These are phyloP conservation scores for Diorhabda elongata DNA, from an alignment of 1,140 invertebrate species.

Conservation along the genomic window DNA sequence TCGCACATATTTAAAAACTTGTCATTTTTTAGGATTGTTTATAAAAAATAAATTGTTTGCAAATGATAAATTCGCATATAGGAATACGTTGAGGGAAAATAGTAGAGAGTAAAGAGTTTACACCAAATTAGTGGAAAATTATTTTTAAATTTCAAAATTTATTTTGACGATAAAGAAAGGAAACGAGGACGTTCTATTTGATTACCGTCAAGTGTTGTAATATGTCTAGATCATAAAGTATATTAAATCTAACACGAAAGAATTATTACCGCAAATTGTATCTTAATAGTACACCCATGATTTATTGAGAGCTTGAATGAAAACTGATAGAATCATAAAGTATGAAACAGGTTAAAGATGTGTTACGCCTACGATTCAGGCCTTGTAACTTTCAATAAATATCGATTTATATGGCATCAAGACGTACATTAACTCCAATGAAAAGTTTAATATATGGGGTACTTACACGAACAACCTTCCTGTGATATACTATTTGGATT, in stretches of 20 bases:
- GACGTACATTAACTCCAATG: background rate
- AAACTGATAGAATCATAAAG: background rate
- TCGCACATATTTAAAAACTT: no score
- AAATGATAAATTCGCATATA: no score
- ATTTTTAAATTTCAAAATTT: no score
- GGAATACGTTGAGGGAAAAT: no score
- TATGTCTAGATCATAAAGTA: no score
- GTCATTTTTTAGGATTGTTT: no score
- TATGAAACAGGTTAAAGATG: constrained; percentile 7
- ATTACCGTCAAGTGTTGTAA: no score
- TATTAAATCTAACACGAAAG: background rate
- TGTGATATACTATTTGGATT: background rate
- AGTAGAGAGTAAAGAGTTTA: no score
- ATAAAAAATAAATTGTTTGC: no score
- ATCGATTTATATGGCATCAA: background rate
- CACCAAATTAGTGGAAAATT: no score
- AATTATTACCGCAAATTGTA: background rate
- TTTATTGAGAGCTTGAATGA: background rate
- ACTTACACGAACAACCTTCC: background rate
- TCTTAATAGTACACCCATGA: background rate
- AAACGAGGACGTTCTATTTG: no score
- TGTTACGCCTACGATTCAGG: constrained; percentile 15
- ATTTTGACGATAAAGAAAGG: no score
- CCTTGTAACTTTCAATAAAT: constrained; percentile 1
- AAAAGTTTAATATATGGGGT: constrained; percentile 1